Base-by-base conservation (phyloP, 2,113 vertebrate species). In the Apteryx owenii region DNA sequence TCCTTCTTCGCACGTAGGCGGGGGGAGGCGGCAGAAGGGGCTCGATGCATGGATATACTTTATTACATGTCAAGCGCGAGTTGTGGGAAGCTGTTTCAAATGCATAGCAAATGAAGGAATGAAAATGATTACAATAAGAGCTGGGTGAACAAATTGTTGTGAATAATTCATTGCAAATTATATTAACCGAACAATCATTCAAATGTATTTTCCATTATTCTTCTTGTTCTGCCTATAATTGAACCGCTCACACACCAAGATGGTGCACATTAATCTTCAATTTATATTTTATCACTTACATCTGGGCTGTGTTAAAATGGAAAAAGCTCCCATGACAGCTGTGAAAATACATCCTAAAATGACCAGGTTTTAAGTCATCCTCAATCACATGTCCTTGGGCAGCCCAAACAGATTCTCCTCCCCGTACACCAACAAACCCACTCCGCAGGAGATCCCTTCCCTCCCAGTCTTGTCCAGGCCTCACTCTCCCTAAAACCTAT, bases 141-240 rank as follows among this genome's bases (percentile, higher is more conserved):
- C 82, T 29, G 65, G 82, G 82, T 69, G 94, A 96, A 81, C 95
- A 97, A 95, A 96, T 31, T 65, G 89, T 82, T 94, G 91, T 95
- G 95, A 97, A 96, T 97, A 96, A 97, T 97, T 97, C 95, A 96
- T 94, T 23, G 69, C 89, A 90, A 95, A 95, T 94, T 90, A 69
- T 86, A 94, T 93, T 94, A 95, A 95, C 91, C 26, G 93, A 97
- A 85, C 80, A 46, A 96, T 96, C 89, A 28, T 90, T 95, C 91
- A 81, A 75, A 95, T 79, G 69, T 75, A 93, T 93, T 96, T 85
- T 88, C 89, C 93, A 96, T 97, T 93, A 95, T 96, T 96, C 94
- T 84, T 69, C 93, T 82, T 51, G 93, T 65, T 94, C 89, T 95
- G 90, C 76, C 79, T 81, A 93, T 91, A 96, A 97, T 84, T 94